A percentile compares a stretch with the other conserved stretches of the same genome.
Evolutionary conservation across 2,888 invertebrate species (phyloP).

Genomic region (Drosophila melanosoma): DNA sequence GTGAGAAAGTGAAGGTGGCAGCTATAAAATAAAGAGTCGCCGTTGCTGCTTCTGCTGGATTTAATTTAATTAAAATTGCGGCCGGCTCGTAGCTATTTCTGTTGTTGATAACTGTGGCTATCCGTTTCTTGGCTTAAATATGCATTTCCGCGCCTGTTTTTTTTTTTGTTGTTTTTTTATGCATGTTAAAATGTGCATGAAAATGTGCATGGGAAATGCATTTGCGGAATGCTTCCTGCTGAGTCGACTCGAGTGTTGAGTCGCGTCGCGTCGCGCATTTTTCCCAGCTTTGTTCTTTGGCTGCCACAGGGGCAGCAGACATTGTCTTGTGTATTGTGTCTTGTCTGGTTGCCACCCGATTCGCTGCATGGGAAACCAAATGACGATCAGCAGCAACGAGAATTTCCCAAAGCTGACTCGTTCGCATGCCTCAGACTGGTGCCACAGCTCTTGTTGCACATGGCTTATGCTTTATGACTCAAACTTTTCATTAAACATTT

Average conservation of each 20-base stretch:
- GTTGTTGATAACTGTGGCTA: conserved; percentile 29
- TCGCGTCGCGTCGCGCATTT: conserved; percentile 1
- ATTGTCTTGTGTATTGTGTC: conserved; percentile 19
- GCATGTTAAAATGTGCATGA: conserved; percentile 44
- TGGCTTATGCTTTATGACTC: conserved; percentile 59
- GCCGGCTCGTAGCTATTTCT: conserved; percentile 28
- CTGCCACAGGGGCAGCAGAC: conserved; percentile 9
- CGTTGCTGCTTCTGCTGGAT: conserved; percentile 23
- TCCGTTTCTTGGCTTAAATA: conserved; percentile 57
- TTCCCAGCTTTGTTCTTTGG: conserved; percentile 69
- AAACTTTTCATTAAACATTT: conserved; percentile 70
- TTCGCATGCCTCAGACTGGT: conserved; percentile 29
- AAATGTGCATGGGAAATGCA: conserved; percentile 81
- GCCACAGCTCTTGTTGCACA: conserved; percentile 29
- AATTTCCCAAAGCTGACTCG: conserved; percentile 39
- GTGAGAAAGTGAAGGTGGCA: conserved; percentile 61
- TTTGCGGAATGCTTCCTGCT: conserved; percentile 74
- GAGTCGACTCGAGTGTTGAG: neutral
- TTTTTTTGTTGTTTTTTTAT: neutral
- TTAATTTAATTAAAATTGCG: conserved; percentile 70
- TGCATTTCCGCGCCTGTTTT: conserved; percentile 52
- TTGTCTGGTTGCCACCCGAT: conserved; percentile 30
- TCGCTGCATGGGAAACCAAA: conserved; percentile 63
- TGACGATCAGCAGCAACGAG: conserved; percentile 34
- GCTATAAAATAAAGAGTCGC: conserved; percentile 18